A percentile compares a stretch with the other conserved stretches of the same genome.
Conservation (phyloP, 2,888 invertebrate genomes). For the Mystacides longicornis region DNA sequence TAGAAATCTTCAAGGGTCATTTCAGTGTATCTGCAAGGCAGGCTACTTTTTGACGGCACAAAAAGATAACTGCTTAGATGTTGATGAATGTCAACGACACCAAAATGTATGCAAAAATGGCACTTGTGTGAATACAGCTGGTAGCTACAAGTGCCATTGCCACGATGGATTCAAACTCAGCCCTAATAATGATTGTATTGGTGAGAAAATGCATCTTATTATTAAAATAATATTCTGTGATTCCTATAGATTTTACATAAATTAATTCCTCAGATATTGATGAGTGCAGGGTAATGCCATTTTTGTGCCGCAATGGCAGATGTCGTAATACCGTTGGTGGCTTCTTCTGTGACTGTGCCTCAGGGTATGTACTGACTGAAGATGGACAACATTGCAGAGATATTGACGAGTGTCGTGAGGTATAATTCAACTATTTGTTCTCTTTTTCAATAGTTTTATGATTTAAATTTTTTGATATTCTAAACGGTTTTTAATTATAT, state of each 20-base stretch:
- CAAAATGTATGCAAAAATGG: constrained; percentile 72
- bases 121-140: constrained; percentile 63
- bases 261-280: constrained; percentile 55
- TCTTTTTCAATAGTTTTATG: no score
- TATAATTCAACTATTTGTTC: constrained; percentile 28
- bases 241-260: neutral
- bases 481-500: constrained; percentile 23
- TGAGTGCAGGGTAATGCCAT: constrained; percentile 77
- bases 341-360: constrained; percentile 73
- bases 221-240: neutral
- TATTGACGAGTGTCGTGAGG: constrained; percentile 70
- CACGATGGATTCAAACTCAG: constrained; percentile 70
- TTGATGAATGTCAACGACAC: constrained; percentile 66
- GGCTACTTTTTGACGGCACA: constrained; percentile 63
- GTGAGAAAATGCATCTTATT: constrained; percentile 34
- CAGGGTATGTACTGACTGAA: constrained; percentile 65
- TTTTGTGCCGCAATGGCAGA: constrained; percentile 78
- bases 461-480: no score
- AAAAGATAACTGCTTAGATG: constrained; percentile 59
- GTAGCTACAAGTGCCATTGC: constrained; percentile 67
- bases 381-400: constrained; percentile 75
- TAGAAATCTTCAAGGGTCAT: constrained; percentile 69
- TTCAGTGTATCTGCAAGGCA: constrained; percentile 67
- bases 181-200: constrained; percentile 70
- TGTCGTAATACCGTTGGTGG: constrained; percentile 75